Evolutionary conservation across 2,888 invertebrate species (phyloP), one percentile per base, ranked within the genome.

Genomic region (Amphipyra tragopoginis): DNA sequence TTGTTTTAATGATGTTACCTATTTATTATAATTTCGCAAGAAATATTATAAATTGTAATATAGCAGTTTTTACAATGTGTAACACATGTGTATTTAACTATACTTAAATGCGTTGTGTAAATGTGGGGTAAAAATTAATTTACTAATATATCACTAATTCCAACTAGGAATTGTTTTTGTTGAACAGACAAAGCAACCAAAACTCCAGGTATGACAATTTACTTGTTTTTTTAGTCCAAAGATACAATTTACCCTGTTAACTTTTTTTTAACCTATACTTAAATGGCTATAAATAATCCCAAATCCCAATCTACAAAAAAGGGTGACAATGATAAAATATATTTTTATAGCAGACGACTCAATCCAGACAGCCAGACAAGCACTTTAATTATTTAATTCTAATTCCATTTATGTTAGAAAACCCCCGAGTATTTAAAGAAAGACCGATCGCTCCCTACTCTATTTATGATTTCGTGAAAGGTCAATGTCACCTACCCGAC

Each of bases 401-500:
- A 15, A 48, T 39, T 44, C 13, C 58, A 56, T 63, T 71, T 52
- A 49, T 48, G 39, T 61, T 51, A 36, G 36, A 47, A 59, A 49
- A 50, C 44, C 60, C 43, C 26, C 13, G 6, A 39, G 39, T 50
- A 49, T 34, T 44, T 40, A 56, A 34, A 53, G 42, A 57, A 54
- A 54, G 42, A 29, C 8, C 42, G 50, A 54, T 77, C 77, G 70
- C 70, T 73, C 44, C 65, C 59, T 60, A 61, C 49, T 75, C 71
- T 76, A 74, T 70, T 79, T 76, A 65, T 60, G 58, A 73, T 68
- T 77, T 73, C 70, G 66, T 49, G 42, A 77, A 77, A 82, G 81
- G 81, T 85, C 84, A 86, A 85, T 82, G 85, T 86, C 86, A 86
- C 83, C 83, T 75, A 75, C 60, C 63, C 77, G 76, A 62, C 73